A percentile compares a stretch with the other conserved stretches of the same genome.
phyloP scores from a whole-genome alignment of 2,113 vertebrate genomes.

The Casuarius casuarius region DNA sequence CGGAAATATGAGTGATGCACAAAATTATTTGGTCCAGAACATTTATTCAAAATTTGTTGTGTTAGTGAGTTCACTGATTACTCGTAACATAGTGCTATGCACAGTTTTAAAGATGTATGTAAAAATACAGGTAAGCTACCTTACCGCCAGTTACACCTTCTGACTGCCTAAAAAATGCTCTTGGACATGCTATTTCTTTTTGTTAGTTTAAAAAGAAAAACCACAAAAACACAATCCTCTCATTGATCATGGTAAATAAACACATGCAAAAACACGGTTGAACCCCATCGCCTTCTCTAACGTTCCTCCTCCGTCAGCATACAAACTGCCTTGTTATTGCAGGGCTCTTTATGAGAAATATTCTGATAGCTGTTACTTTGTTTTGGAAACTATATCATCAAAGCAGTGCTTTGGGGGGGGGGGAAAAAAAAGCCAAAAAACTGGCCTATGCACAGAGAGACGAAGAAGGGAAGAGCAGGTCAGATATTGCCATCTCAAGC shows the following conservation, averaged over 20 bases:
- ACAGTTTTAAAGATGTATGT: fast-evolving
- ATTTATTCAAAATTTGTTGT: not conserved
- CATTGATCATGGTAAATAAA: not conserved
- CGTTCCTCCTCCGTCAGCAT: not conserved
- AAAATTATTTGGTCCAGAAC: not conserved
- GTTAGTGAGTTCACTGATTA: not conserved
- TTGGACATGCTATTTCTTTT: not conserved
- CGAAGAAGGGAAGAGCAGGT: not conserved
- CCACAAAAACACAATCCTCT: not conserved
- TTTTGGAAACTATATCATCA: not conserved
- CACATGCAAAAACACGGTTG: not conserved
- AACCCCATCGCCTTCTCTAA: not conserved
- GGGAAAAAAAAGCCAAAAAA: not conserved
- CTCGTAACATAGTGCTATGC: fast-evolving
- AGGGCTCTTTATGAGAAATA: not conserved
- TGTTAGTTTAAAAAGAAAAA: not conserved
- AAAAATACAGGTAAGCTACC: not conserved
- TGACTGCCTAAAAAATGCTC: fast-evolving
- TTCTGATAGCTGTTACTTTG: not conserved
- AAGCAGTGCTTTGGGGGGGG: not conserved
- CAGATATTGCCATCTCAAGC: not conserved
- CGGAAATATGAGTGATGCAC: not conserved
- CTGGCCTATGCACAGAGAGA: not conserved
- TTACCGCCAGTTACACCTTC: not conserved
- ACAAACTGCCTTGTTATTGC: not conserved